Percentiles rank a stretch among this genome's conserved stretches.
phyloP scores from a whole-genome alignment of 37 sponge, comb jelly and placozoan genomes.

The Haliclona indistincta region DNA sequence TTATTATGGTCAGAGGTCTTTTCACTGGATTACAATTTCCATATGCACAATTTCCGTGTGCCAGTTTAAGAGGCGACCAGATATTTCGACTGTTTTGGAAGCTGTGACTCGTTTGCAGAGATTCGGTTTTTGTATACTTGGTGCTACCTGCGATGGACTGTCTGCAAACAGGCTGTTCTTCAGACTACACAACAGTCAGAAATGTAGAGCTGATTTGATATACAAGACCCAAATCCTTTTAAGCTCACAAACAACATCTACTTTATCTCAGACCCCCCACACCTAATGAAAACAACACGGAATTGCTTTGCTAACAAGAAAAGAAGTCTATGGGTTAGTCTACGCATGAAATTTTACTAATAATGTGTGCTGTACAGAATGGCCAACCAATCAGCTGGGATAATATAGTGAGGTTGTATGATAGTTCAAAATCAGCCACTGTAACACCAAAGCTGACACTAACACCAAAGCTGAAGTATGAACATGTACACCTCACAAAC shows the following conservation, averaged over 20 bases:
- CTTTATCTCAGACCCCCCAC: conserved; percentile 42
- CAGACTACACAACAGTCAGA: conserved; percentile 13
- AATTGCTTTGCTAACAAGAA: conserved; percentile 27
- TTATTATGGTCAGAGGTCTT: conserved; percentile 22
- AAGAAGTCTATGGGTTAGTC: conserved; percentile 28
- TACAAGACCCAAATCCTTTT: conserved; percentile 26
- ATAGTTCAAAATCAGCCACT: neutral
- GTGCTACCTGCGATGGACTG: conserved; percentile 13
- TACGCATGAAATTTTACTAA: neutral
- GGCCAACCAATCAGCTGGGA: conserved; percentile 19
- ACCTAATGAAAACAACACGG: conserved; percentile 51
- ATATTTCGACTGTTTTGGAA: neutral
- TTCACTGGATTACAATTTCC: neutral
- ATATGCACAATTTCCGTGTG: conserved; percentile 33
- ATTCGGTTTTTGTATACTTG: conserved; percentile 5
- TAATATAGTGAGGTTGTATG: conserved; percentile 21
- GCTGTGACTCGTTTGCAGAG: conserved; percentile 10
- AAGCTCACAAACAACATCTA: conserved; percentile 16
- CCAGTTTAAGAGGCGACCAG: neutral
- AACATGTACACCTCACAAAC: conserved; percentile 49
- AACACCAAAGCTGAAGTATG: conserved; percentile 49
- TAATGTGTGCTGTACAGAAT: neutral
- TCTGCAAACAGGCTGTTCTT: conserved; percentile 22
- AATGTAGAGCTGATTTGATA: conserved; percentile 4
- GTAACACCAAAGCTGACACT: conserved; percentile 20